phyloP scores from a whole-genome alignment of 2,113 vertebrate genomes.

The Bubo bubo region DNA sequence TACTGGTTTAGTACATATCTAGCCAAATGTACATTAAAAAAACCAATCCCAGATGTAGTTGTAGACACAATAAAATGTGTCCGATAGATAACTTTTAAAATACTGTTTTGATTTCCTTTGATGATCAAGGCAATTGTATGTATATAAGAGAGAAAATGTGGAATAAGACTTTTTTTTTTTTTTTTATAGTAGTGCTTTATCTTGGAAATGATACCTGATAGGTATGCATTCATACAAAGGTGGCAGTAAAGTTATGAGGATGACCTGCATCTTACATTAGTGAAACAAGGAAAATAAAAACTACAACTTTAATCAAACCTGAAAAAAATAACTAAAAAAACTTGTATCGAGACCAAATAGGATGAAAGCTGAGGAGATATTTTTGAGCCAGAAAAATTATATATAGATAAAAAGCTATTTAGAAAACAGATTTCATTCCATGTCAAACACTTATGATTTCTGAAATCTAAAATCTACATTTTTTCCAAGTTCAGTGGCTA shows the following conservation, averaged over 20 bases:
- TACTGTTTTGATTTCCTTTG: background rate
- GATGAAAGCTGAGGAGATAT: background rate
- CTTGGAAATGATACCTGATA: background rate
- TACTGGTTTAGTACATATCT: accelerated
- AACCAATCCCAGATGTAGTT: accelerated
- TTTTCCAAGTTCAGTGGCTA: background rate
- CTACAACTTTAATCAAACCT: background rate
- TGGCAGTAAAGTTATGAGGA: background rate
- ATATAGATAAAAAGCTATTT: background rate
- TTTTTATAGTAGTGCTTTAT: background rate
- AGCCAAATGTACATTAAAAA: background rate
- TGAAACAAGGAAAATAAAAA: background rate
- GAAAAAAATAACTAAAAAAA: background rate
- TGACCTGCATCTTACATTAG: background rate
- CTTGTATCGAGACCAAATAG: accelerated
- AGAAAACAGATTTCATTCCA: background rate
- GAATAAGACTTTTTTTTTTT: background rate
- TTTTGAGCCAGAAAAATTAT: background rate
- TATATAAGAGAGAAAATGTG: background rate
- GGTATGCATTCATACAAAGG: background rate
- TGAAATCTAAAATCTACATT: background rate
- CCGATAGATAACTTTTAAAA: background rate
- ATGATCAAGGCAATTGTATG: background rate
- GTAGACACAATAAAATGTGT: background rate
- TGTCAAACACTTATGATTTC: background rate